Evolutionary conservation across 1,140 invertebrate species (phyloP).

Genomic region (Coboldia fuscipes): DNA sequence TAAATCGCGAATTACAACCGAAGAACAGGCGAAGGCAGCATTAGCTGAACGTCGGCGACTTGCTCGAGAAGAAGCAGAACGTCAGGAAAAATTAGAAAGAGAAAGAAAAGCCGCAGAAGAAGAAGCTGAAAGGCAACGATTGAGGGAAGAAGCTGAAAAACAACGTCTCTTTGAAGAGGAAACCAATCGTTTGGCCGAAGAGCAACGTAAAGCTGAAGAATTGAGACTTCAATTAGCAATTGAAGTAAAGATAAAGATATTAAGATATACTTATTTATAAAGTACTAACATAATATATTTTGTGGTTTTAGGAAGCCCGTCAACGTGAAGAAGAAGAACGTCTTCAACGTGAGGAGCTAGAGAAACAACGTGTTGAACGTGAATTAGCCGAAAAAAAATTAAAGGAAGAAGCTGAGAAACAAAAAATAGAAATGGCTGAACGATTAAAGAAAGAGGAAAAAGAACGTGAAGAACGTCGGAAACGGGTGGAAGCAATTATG

Average conservation of each 20-base stretch:
- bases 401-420: conserved; percentile 57
- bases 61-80: conserved; percentile 66
- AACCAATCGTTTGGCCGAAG: conserved; percentile 39
- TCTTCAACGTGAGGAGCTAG: conserved; percentile 35
- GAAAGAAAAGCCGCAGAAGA: conserved; percentile 47
- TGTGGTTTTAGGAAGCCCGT: conserved; percentile 25
- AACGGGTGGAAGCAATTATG: conserved; percentile 69
- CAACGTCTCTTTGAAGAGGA: conserved; percentile 56
- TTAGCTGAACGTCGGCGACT: conserved; percentile 62
- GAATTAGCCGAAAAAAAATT: conserved; percentile 54
- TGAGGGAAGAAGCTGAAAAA: conserved; percentile 68
- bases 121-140: conserved; percentile 48
- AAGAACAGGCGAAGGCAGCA: conserved; percentile 76
- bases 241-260: conserved; percentile 21
- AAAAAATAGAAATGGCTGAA: conserved; percentile 50
- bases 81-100: conserved; percentile 61
- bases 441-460: conserved; percentile 57
- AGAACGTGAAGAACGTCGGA: conserved; percentile 50
- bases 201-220: conserved; percentile 49
- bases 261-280: neutral
- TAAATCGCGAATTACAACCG: conserved; percentile 53
- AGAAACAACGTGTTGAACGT: conserved; percentile 42
- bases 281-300: neutral
- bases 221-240: conserved; percentile 50
- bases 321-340: conserved; percentile 43